Conservation (phyloP, 2,113 vertebrate genomes). For the Neolamprologus devosi region DNA sequence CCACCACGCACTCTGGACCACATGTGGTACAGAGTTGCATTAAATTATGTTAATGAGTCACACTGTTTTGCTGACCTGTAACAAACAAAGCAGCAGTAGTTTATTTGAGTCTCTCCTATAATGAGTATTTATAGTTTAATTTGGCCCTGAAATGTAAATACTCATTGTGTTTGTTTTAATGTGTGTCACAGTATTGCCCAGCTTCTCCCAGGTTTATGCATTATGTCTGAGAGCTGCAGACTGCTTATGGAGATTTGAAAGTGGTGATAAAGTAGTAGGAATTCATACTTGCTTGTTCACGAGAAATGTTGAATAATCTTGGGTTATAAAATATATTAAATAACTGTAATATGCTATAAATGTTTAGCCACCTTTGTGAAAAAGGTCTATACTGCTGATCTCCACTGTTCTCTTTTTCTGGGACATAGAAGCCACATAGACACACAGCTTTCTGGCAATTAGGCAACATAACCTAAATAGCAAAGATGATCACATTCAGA, state of each 20-base stretch:
- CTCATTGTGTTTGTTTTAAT: not conserved
- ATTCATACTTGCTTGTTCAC: not conserved
- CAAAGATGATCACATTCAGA: not conserved
- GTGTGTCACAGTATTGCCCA: not conserved
- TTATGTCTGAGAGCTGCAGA: not conserved
- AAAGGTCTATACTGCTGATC: not conserved
- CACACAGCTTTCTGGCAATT: not conserved
- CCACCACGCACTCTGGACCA: not conserved
- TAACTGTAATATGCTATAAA: not conserved
- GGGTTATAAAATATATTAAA: not conserved
- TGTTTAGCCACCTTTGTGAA: not conserved
- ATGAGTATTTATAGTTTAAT: not conserved
- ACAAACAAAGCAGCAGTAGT: not conserved
- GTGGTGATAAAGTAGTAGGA: not conserved
- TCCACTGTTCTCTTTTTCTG: not conserved
- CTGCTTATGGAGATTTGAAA: not conserved
- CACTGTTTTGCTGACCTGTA: not conserved
- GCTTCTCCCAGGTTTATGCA: not conserved
- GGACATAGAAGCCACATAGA: not conserved
- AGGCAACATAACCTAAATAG: not conserved
- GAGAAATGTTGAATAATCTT: not conserved
- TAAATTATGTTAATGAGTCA: not conserved
- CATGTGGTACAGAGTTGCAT: not conserved
- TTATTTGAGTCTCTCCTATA: not conserved
- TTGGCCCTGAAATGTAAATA: not conserved